Evolutionary conservation across 2,113 vertebrate genomes (phyloP).

Genomic region (Cyanistes caeruleus): DNA sequence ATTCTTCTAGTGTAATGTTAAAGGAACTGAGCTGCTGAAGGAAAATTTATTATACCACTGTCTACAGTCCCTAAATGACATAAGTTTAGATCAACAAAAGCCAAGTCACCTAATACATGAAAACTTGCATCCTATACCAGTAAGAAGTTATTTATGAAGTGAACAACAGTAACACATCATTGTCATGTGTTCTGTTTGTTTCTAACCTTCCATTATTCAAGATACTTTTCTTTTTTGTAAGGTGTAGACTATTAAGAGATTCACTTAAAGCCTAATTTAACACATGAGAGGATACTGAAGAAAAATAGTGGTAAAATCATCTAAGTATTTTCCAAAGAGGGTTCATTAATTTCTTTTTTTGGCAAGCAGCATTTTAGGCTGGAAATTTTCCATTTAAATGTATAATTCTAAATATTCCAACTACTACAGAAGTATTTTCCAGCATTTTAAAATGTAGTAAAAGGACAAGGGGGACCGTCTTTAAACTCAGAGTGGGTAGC

Average conservation of each 20-base stretch:
- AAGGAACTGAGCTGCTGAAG: not conserved
- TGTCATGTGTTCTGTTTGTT: not conserved
- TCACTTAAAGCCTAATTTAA: not conserved
- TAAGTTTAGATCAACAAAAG: not conserved
- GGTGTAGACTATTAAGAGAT: not conserved
- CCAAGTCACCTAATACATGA: not conserved
- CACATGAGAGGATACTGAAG: not conserved
- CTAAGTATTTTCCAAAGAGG: not conserved
- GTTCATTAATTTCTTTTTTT: not conserved
- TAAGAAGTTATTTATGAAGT: not conserved
- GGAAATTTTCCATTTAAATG: not conserved
- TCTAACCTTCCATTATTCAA: not conserved
- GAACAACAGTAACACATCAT: not conserved
- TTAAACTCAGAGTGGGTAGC: not conserved
- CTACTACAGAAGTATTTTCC: not conserved
- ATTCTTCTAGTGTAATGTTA: not conserved
- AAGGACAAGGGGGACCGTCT: not conserved
- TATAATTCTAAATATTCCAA: not conserved
- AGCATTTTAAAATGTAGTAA: not conserved
- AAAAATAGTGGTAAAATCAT: not conserved
- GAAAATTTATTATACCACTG: not conserved
- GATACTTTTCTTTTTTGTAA: not conserved
- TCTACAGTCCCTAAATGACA: not conserved
- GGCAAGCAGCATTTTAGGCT: not conserved
- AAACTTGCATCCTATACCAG: not conserved